These are phyloP conservation scores for Drosophila mettleri DNA, from an alignment of 2,888 invertebrate genomes.

Conservation along the genomic window DNA sequence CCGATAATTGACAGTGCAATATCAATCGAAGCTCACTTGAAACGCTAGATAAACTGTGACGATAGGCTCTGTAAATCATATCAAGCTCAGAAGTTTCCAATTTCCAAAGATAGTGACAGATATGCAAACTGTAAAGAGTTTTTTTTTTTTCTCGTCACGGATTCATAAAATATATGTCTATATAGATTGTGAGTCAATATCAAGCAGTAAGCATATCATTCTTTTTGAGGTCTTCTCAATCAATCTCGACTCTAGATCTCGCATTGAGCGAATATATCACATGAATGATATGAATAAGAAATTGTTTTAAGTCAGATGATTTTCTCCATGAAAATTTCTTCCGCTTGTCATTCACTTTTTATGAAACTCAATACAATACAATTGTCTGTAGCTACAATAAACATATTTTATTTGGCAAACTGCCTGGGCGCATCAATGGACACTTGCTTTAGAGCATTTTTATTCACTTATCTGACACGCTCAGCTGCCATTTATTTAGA, in stretches of 20 bases:
- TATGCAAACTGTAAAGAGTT: background rate
- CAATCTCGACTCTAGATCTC: no score
- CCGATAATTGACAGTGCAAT: slow-evolving; percentile 7
- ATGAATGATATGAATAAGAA: no score
- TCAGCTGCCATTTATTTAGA: slow-evolving; percentile 41
- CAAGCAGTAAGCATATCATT: background rate
- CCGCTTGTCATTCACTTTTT: no score
- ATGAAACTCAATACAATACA: no score
- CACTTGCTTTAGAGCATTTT: slow-evolving; percentile 18
- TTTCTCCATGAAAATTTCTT: no score
- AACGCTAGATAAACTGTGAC: background rate
- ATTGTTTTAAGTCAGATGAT: no score
- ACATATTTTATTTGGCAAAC: background rate
- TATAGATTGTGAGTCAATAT: background rate
- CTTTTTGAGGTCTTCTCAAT: background rate
- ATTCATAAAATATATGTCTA: background rate
- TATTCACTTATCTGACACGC: slow-evolving; percentile 46
- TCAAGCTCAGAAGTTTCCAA: background rate
- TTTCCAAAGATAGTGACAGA: background rate
- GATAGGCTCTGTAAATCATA: background rate
- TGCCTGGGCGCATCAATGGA: slow-evolving; percentile 2
- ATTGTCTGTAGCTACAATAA: background rate
- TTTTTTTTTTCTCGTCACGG: background rate
- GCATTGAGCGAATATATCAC: no score
- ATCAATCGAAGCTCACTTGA: background rate